Percentiles rank a stretch among this genome's conserved stretches.
Evolutionary conservation across 2,797 vertebrate species (phyloP).

Genomic region (Lagodon rhomboides): DNA sequence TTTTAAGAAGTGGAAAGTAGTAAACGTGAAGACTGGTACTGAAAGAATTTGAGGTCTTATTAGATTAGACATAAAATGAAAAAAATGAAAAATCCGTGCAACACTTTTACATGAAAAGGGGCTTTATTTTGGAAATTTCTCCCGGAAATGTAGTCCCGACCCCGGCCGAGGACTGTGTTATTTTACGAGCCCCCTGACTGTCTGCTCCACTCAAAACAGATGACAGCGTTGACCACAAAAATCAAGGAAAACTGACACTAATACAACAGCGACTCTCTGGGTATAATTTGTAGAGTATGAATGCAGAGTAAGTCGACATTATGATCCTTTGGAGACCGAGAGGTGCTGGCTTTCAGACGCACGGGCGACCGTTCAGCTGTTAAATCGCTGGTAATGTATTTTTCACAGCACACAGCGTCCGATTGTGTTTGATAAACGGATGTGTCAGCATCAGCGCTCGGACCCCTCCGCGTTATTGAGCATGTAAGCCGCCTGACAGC

Average conservation of each 20-base stretch:
- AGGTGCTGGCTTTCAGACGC: slow-evolving; percentile 11
- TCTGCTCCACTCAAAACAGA: slow-evolving; percentile 10
- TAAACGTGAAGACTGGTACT: rapidly evolving
- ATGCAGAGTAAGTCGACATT: slow-evolving; percentile 3
- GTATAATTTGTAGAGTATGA: not conserved
- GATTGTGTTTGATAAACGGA: slow-evolving; percentile 9
- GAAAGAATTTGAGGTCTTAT: rapidly evolving
- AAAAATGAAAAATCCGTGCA: rapidly evolving
- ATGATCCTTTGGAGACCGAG: slow-evolving; percentile 5
- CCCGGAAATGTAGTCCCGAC: not conserved
- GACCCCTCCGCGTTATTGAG: not conserved
- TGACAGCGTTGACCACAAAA: not conserved
- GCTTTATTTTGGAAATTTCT: slow-evolving; percentile 53
- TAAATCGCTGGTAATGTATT: slow-evolving; percentile 38
- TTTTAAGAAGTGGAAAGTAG: rapidly evolving
- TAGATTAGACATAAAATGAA: rapidly evolving
- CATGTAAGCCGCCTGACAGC: slow-evolving; percentile 29
- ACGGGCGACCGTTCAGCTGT: slow-evolving; percentile 12
- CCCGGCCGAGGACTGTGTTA: slow-evolving; percentile 3
- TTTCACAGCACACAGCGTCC: slow-evolving; percentile 20
- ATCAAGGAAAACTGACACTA: slow-evolving; percentile 1
- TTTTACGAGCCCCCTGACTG: slow-evolving; percentile 8
- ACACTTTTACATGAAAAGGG: rapidly evolving
- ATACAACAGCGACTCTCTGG: not conserved
- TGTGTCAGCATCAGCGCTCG: slow-evolving; percentile 29